Percentiles rank a stretch among this genome's conserved stretches.
Evolutionary conservation across 2,888 invertebrate genomes (phyloP).

Genomic region (Euplagia quadripunctaria): DNA sequence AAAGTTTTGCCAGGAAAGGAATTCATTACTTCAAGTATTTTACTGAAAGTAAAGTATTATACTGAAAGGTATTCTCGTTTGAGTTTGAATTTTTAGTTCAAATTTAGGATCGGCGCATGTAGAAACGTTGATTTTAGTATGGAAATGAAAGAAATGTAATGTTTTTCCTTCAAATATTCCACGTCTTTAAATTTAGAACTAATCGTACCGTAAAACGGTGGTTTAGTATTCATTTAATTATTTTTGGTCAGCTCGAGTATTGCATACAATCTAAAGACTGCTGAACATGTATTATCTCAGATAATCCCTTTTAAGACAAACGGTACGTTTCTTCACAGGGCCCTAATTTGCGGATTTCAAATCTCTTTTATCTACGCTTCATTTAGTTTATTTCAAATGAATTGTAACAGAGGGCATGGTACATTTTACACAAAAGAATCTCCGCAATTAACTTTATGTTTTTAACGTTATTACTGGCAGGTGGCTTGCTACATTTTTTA

Average conservation of each 20-base stretch:
- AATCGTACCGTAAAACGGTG: conserved; percentile 27
- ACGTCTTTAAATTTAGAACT: conserved; percentile 2
- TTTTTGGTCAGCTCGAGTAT: conserved; percentile 54
- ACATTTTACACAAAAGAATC: conserved; percentile 28
- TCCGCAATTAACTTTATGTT: conserved; percentile 23
- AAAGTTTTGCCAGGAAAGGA: not conserved
- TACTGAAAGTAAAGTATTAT: too few relatives aligned
- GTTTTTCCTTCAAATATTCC: not conserved
- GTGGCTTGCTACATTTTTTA: conserved; percentile 21
- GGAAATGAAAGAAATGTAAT: not conserved
- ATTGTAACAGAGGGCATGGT: conserved; percentile 35
- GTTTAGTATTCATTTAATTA: conserved; percentile 48
- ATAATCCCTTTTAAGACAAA: conserved; percentile 55
- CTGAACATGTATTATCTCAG: conserved; percentile 55
- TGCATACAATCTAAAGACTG: conserved; percentile 59
- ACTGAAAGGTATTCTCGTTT: not conserved
- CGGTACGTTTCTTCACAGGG: conserved; percentile 50
- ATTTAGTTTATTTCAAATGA: conserved; percentile 53
- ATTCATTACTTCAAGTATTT: conserved; percentile 2
- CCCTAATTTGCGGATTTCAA: conserved; percentile 53
- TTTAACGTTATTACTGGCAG: conserved; percentile 22
- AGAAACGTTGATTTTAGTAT: not conserved
- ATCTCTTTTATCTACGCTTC: conserved; percentile 56
- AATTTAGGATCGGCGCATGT: not conserved
- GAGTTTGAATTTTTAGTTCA: not conserved